Conservation (phyloP, 2,888 invertebrate species). For the Kuschelorhynchus macadamiae region DNA sequence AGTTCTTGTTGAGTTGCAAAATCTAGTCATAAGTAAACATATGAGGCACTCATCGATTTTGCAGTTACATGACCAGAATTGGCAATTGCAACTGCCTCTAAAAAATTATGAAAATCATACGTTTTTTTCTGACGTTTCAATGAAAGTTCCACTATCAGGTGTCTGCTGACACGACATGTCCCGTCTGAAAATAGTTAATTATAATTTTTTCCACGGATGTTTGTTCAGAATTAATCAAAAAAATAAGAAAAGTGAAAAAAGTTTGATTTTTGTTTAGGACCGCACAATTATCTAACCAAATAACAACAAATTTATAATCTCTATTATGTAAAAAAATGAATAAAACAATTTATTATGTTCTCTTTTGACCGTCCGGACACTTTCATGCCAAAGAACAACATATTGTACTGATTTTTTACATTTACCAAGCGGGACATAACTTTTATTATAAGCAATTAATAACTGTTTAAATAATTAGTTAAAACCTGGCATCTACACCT, state of each 20-base stretch:
- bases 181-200: slow-evolving; percentile 27
- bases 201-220: slow-evolving; percentile 1
- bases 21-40: background rate
- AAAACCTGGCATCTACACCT: too few relatives aligned
- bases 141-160: background rate
- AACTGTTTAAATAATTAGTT: slow-evolving; percentile 21
- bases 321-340: slow-evolving; percentile 27
- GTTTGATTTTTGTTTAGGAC: slow-evolving; percentile 12
- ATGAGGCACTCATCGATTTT: background rate
- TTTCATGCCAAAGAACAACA: slow-evolving; percentile 50
- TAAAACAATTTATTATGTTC: slow-evolving; percentile 46
- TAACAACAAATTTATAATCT: slow-evolving; percentile 44
- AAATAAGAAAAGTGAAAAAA: slow-evolving; percentile 22
- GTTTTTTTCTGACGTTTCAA: background rate
- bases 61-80: background rate
- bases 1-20: background rate
- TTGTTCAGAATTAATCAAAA: slow-evolving; percentile 14
- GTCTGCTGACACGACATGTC: slow-evolving; percentile 31
- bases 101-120: slow-evolving; percentile 21
- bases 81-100: background rate
- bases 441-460: slow-evolving; percentile 39
- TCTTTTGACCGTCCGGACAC: slow-evolving; percentile 28
- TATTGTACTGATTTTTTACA: slow-evolving; percentile 8
- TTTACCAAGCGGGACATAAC: slow-evolving; percentile 41
- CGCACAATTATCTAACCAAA: slow-evolving; percentile 47